Conservation (phyloP, 2,113 vertebrate genomes). For the Narcine bancroftii region DNA sequence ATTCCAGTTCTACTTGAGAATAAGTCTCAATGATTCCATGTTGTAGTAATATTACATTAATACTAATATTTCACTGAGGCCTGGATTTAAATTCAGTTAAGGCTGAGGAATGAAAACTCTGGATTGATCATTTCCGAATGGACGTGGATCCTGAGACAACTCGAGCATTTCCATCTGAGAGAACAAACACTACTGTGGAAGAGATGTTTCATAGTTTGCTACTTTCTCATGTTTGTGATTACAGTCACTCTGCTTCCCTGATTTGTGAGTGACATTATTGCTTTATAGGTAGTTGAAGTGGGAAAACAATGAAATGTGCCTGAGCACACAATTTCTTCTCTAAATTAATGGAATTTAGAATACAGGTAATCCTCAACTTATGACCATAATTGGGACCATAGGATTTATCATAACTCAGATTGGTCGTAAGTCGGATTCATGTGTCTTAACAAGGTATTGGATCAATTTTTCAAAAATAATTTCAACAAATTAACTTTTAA, state of each 20-base stretch:
- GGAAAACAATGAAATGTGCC: not conserved
- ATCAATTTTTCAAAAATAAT: too few relatives aligned
- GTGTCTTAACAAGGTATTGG: too few relatives aligned
- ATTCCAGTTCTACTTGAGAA: not conserved
- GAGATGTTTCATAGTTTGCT: not conserved
- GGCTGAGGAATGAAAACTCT: not conserved
- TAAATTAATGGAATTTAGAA: not conserved
- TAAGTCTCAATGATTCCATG: not conserved
- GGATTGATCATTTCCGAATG: not conserved
- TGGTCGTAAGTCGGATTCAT: too few relatives aligned
- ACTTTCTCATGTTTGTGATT: not conserved
- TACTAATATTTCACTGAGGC: not conserved
- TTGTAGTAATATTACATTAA: not conserved
- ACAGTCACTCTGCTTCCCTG: not conserved
- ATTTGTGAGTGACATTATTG: not conserved
- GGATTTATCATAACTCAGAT: too few relatives aligned
- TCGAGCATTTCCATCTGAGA: not conserved
- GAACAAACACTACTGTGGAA: not conserved
- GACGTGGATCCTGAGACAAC: not conserved
- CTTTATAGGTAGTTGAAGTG: not conserved
- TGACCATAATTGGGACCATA: too few relatives aligned
- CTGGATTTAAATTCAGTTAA: not conserved
- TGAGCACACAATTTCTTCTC: not conserved
- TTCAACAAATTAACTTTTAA: too few relatives aligned
- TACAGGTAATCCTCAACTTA: too few relatives aligned